Conservation (phyloP, 1,140 invertebrate genomes). For the Lasioglossum baleicum region DNA sequence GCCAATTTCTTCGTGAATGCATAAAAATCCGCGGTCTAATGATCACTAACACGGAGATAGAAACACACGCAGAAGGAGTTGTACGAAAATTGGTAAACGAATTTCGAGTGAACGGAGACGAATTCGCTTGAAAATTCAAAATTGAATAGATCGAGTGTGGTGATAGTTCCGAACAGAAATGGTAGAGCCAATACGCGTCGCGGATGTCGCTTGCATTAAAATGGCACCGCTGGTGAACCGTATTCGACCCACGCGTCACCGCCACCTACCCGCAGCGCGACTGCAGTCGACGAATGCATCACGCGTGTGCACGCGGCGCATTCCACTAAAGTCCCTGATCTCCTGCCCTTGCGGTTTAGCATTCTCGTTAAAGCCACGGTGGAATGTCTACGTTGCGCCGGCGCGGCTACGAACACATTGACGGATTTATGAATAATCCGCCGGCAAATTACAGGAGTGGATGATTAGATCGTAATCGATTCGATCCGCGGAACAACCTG, state of each 20-base stretch:
- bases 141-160: too few relatives aligned
- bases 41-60: too few relatives aligned
- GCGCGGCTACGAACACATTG: background rate
- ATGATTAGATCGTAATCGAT: constrained; percentile 44
- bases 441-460: constrained; percentile 24
- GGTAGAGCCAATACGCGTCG: too few relatives aligned
- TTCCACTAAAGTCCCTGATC: constrained; percentile 52
- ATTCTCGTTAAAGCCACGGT: constrained; percentile 39
- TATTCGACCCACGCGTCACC: constrained; percentile 17
- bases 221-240: constrained; percentile 4
- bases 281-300: constrained; percentile 26
- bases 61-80: too few relatives aligned
- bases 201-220: background rate
- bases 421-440: constrained; percentile 41
- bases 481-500: constrained; percentile 29
- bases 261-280: constrained; percentile 17
- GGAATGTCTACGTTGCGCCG: constrained; percentile 17
- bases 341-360: constrained; percentile 46
- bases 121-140: too few relatives aligned
- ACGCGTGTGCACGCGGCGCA: constrained; percentile 29
- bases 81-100: too few relatives aligned
- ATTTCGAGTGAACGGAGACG: too few relatives aligned
- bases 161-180: too few relatives aligned
- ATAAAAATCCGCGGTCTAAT: too few relatives aligned
- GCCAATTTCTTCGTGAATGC: too few relatives aligned